Evolutionary conservation across 2,888 invertebrate genomes (phyloP).

Genomic region (Tiliacea citrago): DNA sequence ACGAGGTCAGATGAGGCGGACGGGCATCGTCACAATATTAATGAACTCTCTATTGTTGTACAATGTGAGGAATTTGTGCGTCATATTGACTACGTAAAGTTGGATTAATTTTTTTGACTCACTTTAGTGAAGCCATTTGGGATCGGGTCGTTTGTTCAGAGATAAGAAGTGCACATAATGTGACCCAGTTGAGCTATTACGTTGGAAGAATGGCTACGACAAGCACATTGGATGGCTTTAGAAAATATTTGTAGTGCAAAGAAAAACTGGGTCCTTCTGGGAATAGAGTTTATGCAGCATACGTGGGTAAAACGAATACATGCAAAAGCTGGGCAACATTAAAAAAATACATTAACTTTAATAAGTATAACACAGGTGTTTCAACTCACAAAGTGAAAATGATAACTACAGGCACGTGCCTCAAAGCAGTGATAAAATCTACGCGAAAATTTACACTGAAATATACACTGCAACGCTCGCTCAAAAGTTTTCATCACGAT

Average conservation of each 20-base stretch:
- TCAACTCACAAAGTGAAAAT: constrained; percentile 6
- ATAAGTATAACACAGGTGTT: constrained; percentile 15
- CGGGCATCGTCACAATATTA: constrained; percentile 70
- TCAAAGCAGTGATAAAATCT: constrained; percentile 43
- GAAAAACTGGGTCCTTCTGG: background rate
- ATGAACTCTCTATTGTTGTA: constrained; percentile 70
- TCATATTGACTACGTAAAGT: constrained; percentile 48
- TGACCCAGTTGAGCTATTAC: constrained; percentile 56
- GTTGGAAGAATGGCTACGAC: constrained; percentile 48
- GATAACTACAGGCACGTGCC: background rate
- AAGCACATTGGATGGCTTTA: constrained; percentile 41
- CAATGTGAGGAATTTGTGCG: constrained; percentile 65
- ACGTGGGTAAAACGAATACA: background rate
- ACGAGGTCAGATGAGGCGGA: constrained; percentile 68
- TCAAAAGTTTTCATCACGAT: constrained; percentile 65
- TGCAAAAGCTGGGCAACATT: constrained; percentile 4
- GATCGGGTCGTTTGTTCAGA: constrained; percentile 45
- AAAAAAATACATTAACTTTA: constrained; percentile 19
- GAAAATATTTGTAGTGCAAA: constrained; percentile 37
- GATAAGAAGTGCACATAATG: constrained; percentile 64
- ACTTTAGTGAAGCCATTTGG: constrained; percentile 47
- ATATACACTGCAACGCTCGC: constrained; percentile 31
- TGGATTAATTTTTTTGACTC: constrained; percentile 46
- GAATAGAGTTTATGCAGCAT: constrained; percentile 7
- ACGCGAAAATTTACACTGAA: constrained; percentile 20